Conservation (phyloP, 2,888 invertebrate genomes). For the Patella depressa region DNA sequence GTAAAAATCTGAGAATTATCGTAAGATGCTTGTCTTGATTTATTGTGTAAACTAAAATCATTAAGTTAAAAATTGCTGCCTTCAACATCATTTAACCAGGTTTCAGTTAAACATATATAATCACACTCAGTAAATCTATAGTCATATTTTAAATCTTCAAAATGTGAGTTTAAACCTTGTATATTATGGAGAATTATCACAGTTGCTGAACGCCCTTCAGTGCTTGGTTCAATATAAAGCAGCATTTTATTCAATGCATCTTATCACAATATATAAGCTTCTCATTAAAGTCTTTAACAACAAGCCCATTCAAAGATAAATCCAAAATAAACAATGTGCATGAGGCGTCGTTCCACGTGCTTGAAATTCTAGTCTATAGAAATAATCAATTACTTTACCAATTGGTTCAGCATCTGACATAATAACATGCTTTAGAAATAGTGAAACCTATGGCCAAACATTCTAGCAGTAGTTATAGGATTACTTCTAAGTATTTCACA, state of each 20-base stretch:
- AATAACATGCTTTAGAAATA: slow-evolving; percentile 20
- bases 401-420: slow-evolving; percentile 26
- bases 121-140: not conserved
- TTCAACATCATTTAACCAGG: slow-evolving; percentile 18
- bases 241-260: not conserved
- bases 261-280: not conserved
- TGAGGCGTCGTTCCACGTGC: slow-evolving; percentile 40
- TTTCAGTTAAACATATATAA: slow-evolving; percentile 21
- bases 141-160: not conserved
- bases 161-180: not conserved
- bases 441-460: slow-evolving; percentile 27
- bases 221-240: not conserved
- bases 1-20: not conserved
- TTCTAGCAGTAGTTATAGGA: slow-evolving; percentile 25
- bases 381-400: slow-evolving; percentile 38
- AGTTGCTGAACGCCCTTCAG: not conserved
- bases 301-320: not conserved
- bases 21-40: slow-evolving; percentile 15
- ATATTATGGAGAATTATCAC: not conserved
- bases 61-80: not conserved
- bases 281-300: not conserved
- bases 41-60: slow-evolving; percentile 22
- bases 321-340: slow-evolving; percentile 39
- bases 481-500: slow-evolving; percentile 22
- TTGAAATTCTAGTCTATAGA: slow-evolving; percentile 43